Evolutionary conservation across 2,797 vertebrate species (phyloP).

Genomic region (Malacoctenus gilli): DNA sequence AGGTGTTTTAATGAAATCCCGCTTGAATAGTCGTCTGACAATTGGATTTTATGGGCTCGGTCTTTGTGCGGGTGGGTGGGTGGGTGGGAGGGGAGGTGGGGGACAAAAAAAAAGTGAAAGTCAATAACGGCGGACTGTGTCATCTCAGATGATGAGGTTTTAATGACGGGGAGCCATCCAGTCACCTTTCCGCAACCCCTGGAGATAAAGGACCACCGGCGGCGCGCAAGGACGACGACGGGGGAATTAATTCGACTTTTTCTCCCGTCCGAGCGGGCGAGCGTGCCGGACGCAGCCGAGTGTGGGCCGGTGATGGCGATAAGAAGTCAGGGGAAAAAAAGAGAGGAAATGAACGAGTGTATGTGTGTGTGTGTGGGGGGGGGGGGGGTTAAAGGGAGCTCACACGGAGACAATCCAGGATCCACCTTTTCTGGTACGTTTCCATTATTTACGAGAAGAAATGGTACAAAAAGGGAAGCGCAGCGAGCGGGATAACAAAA

Average conservation of each 20-base stretch:
- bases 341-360: background rate
- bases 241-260: slow-evolving; percentile 66
- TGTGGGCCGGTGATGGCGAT: slow-evolving; percentile 32
- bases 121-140: slow-evolving; percentile 68
- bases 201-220: slow-evolving; percentile 63
- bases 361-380: background rate
- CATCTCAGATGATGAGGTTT: slow-evolving; percentile 77
- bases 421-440: slow-evolving; percentile 11
- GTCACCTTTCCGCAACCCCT: slow-evolving; percentile 64
- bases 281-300: slow-evolving; percentile 12
- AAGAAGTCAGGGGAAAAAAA: slow-evolving; percentile 36
- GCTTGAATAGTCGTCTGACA: slow-evolving; percentile 55
- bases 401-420: slow-evolving; percentile 19
- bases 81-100: too few relatives aligned
- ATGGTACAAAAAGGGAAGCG: slow-evolving; percentile 17
- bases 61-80: slow-evolving; percentile 16
- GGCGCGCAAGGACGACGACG: slow-evolving; percentile 39
- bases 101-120: slow-evolving; percentile 49
- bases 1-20: slow-evolving; percentile 55
- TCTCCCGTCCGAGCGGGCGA: slow-evolving; percentile 4
- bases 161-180: slow-evolving; percentile 73
- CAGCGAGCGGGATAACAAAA: slow-evolving; percentile 19
- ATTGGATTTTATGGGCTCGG: slow-evolving; percentile 57
- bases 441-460: slow-evolving; percentile 34
- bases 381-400: slow-evolving; percentile 16